A percentile compares a stretch with the other conserved stretches of the same genome.
Conservation (phyloP, 2,797 vertebrate genomes). For the Myotis myotis region DNA sequence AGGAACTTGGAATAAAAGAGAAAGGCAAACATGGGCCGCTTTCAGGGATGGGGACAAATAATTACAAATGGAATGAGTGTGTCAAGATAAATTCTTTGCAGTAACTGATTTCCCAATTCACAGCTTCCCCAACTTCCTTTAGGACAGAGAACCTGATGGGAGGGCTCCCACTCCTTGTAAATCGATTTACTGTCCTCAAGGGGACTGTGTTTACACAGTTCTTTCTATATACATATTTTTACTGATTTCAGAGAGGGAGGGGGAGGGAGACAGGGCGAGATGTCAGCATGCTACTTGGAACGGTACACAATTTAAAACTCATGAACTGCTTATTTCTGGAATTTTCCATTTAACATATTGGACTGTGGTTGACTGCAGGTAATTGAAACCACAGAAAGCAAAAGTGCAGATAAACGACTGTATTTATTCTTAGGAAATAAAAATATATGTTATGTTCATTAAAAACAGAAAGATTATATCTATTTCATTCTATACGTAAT, state of each 20-base stretch:
- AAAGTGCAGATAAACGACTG: no score
- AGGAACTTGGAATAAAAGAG: not conserved
- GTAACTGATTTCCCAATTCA: not conserved
- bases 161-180: not conserved
- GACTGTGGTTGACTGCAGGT: not conserved
- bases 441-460: not conserved
- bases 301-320: not conserved
- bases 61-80: not conserved
- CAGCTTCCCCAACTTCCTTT: not conserved
- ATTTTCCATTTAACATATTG: not conserved
- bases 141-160: not conserved
- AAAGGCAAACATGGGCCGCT: not conserved
- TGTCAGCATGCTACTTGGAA: not conserved
- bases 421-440: not conserved
- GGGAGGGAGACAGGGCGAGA: not conserved
- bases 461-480: not conserved
- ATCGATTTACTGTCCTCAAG: not conserved
- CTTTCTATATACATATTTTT: not conserved
- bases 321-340: not conserved
- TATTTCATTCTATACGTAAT: not conserved
- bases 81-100: not conserved
- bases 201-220: not conserved
- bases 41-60: not conserved
- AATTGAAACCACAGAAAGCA: not conserved
- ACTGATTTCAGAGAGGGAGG: no score